phyloP scores from a whole-genome alignment of 92 coral and sea anemone genomes.

The Diadumene lineata region DNA sequence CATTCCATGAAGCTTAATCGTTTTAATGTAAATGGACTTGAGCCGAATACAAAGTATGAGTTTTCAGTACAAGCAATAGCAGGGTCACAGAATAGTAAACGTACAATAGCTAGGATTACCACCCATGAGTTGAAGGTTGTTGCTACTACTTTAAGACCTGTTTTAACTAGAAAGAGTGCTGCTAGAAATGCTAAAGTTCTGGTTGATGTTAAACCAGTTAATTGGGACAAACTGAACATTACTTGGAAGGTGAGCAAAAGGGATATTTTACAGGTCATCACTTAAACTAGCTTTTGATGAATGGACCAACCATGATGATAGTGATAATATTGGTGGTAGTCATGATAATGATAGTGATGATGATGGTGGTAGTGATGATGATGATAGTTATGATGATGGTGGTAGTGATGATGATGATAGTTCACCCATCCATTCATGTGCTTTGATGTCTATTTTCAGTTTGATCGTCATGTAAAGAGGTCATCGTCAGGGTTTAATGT shows the following conservation, averaged over 20 bases:
- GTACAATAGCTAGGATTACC: slow-evolving; percentile 27
- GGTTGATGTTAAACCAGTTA: slow-evolving; percentile 32
- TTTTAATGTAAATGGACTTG: slow-evolving; percentile 42
- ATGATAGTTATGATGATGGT: not conserved
- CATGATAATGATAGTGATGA: not conserved
- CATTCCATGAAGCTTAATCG: slow-evolving; percentile 7
- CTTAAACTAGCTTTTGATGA: slow-evolving; percentile 7
- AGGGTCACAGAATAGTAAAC: slow-evolving; percentile 17
- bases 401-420: not conserved
- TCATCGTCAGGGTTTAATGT: slow-evolving; percentile 60
- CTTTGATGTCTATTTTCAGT: slow-evolving; percentile 13
- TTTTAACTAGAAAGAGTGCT: slow-evolving; percentile 16
- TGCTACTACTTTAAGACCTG: not conserved
- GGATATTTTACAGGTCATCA: too few relatives aligned
- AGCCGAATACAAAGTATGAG: slow-evolving; percentile 60
- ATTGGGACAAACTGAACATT: slow-evolving; percentile 54
- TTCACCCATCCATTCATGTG: not conserved
- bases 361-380: not conserved
- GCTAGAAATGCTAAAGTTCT: slow-evolving; percentile 35
- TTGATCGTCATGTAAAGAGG: not conserved
- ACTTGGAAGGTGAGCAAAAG: slow-evolving; percentile 83
- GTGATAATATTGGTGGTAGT: not conserved
- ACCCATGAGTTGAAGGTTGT: slow-evolving; percentile 34
- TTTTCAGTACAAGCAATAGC: slow-evolving; percentile 71
- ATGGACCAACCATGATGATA: not conserved